These are phyloP conservation scores for Eulemur rufifrons DNA, from an alignment of 2,113 vertebrate genomes.

Conservation along the genomic window DNA sequence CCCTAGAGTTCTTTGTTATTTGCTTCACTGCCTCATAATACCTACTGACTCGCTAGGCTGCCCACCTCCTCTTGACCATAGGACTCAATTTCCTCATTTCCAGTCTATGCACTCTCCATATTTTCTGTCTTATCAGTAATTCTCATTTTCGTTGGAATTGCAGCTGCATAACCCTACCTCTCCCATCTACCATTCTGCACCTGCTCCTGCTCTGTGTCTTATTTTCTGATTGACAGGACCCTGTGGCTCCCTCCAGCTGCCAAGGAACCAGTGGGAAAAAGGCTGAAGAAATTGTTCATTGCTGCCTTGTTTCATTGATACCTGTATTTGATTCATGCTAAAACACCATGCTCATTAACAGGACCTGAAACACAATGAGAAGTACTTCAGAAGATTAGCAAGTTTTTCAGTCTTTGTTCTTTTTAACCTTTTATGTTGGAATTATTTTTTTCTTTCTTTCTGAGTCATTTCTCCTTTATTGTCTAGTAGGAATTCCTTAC, in stretches of 20 bases:
- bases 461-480: background rate
- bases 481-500: background rate
- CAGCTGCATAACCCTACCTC: background rate
- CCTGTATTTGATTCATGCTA: slow-evolving; percentile 4
- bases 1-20: slow-evolving; percentile 39
- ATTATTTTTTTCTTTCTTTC: background rate
- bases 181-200: background rate
- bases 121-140: slow-evolving; percentile 33
- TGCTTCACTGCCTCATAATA: slow-evolving; percentile 29
- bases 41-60: slow-evolving; percentile 25
- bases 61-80: background rate
- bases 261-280: background rate
- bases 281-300: background rate
- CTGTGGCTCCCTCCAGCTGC: background rate
- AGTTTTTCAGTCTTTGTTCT: background rate
- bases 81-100: slow-evolving; percentile 53
- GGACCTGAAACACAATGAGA: background rate
- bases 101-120: background rate
- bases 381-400: background rate
- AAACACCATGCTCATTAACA: background rate
- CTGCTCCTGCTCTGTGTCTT: background rate
- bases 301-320: background rate
- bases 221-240: background rate
- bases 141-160: slow-evolving; percentile 16
- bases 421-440: slow-evolving; percentile 33